Evolutionary conservation across 2,797 vertebrate genomes (phyloP).

Genomic region (Danio aesculapii): DNA sequence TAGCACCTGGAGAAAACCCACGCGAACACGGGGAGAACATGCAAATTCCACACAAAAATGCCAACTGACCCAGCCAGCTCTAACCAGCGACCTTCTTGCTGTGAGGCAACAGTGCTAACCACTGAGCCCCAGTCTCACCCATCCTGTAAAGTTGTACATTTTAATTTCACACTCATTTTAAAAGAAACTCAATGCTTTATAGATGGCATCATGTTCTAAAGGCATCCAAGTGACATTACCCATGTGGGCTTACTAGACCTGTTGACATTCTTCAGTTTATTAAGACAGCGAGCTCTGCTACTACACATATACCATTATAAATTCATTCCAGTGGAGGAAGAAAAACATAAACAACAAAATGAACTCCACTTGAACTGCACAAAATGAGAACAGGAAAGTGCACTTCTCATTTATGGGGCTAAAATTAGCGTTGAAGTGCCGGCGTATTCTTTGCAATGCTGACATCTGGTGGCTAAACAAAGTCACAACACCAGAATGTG

Average conservation of each 20-base stretch:
- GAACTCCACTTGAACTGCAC: background rate
- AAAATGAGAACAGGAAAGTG: background rate
- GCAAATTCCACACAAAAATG: too few relatives aligned
- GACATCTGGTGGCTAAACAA: conserved; percentile 73
- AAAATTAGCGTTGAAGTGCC: background rate
- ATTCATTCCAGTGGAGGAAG: background rate
- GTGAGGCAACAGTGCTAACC: too few relatives aligned
- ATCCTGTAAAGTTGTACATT: too few relatives aligned
- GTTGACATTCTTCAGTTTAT: background rate
- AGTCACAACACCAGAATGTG: background rate
- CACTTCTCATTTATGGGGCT: background rate
- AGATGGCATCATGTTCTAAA: background rate
- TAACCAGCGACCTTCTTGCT: too few relatives aligned
- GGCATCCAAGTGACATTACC: background rate
- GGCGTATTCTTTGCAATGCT: conserved; percentile 63
- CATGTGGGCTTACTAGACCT: background rate
- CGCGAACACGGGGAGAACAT: too few relatives aligned
- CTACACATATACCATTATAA: background rate
- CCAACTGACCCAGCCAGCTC: too few relatives aligned
- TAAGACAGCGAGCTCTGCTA: background rate
- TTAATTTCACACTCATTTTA: background rate
- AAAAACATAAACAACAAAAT: background rate
- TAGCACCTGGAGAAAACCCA: too few relatives aligned
- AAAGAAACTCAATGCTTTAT: background rate
- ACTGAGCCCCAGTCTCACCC: too few relatives aligned